phyloP scores from a whole-genome alignment of 2,797 vertebrate species.

The Myripristis jacobus region DNA sequence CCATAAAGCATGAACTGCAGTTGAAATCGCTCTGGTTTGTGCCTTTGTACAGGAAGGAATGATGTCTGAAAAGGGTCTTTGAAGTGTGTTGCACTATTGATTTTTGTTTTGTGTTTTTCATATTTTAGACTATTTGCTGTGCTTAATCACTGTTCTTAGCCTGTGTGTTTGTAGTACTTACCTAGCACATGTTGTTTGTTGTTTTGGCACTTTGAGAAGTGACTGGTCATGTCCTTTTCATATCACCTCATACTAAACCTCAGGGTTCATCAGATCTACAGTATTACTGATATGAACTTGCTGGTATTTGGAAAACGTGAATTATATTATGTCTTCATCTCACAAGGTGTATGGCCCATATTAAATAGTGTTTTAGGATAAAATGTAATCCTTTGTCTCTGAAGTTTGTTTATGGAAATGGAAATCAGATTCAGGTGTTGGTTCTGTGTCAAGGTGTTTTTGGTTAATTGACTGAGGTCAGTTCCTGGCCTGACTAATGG shows the following conservation, averaged over 20 bases:
- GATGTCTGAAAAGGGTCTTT: slow-evolving; percentile 26
- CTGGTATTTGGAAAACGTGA: background rate
- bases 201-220: slow-evolving; percentile 57
- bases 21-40: slow-evolving; percentile 10
- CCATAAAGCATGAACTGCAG: slow-evolving; percentile 4
- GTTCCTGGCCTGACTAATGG: slow-evolving; percentile 34
- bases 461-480: slow-evolving; percentile 28
- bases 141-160: slow-evolving; percentile 10
- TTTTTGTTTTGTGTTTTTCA: slow-evolving; percentile 22
- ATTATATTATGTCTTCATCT: slow-evolving; percentile 13
- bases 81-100: slow-evolving; percentile 58
- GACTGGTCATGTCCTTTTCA: slow-evolving; percentile 35
- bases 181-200: slow-evolving; percentile 44
- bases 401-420: slow-evolving; percentile 9
- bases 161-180: slow-evolving; percentile 16
- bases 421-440: background rate
- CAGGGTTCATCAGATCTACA: slow-evolving; percentile 28
- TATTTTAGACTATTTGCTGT: slow-evolving; percentile 50
- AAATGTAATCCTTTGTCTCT: slow-evolving; percentile 12
- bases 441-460: background rate
- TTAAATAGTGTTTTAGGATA: slow-evolving; percentile 53
- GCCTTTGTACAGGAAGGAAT: slow-evolving; percentile 25
- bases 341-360: slow-evolving; percentile 33
- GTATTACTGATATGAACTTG: slow-evolving; percentile 17
- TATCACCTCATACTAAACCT: slow-evolving; percentile 28